Percentiles rank a stretch among this genome's conserved stretches.
These are phyloP conservation scores for Tympanoctomys barrerae DNA, from an alignment of 2,797 vertebrate species.

Conservation along the genomic window DNA sequence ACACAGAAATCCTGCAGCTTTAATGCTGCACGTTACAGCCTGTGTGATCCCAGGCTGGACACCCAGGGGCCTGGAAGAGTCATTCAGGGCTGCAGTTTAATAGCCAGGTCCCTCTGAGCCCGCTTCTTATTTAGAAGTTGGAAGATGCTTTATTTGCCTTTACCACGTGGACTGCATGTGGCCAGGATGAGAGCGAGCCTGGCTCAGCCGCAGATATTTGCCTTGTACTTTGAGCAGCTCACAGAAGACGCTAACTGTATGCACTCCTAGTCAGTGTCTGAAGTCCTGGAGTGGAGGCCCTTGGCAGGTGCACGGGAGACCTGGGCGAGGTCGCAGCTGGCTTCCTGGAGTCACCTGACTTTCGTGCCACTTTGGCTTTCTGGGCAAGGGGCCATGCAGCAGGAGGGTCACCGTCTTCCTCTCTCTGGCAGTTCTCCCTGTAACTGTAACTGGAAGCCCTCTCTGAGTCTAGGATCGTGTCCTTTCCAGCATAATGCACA, in stretches of 20 bases:
- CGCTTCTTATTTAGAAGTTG: background rate
- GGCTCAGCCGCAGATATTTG: background rate
- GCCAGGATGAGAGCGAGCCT: background rate
- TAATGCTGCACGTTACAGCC: background rate
- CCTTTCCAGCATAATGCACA: background rate
- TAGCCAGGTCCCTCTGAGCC: background rate
- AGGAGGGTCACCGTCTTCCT: background rate
- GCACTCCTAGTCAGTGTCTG: background rate
- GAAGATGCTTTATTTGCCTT: background rate
- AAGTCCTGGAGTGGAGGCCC: background rate
- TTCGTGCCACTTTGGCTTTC: background rate
- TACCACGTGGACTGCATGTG: background rate
- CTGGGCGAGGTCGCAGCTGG: background rate
- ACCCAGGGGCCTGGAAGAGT: background rate
- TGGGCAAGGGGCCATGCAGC: background rate
- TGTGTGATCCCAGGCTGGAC: background rate
- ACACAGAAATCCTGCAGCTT: slow-evolving; percentile 17
- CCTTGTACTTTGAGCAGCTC: background rate
- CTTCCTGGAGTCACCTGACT: too few species aligned
- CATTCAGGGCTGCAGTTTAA: background rate
- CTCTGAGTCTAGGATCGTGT: background rate
- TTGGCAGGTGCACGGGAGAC: background rate
- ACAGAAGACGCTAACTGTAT: background rate
- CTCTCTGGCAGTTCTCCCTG: background rate
- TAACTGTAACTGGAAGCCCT: background rate